Evolutionary conservation across 2,113 vertebrate species (phyloP), one percentile per base, ranked within the genome.

Genomic region (Tychaedon coryphoeus): DNA sequence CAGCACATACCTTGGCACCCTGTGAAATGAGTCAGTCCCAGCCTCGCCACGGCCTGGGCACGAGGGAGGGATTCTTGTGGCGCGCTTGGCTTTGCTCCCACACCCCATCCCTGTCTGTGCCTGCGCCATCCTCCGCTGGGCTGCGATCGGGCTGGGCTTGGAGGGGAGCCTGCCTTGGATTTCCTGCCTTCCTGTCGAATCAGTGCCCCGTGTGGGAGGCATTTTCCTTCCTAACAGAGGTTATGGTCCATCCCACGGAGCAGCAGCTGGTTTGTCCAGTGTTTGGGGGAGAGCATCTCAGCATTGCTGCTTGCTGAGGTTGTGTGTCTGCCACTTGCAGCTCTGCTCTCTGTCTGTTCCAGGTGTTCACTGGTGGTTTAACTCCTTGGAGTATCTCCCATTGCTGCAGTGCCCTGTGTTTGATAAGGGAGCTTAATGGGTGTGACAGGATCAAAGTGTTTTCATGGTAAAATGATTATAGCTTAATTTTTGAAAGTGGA

Each of bases 121-220:
- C 47, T 90, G 96, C 96, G 95, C 95, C 67, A 19, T 80, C 45
- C 84, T 85, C 88, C 5, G 8, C 86, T 40, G 73, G 81, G 94
- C 95, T 90, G 72, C 1, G 7, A 85, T 95, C 15, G 4, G 0
- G 2, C 72, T 75, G 92, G 78, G 48, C 75, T 66, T 93, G 96
- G 96, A 96, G 89, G 42, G 83, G 92, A 94, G 94, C 75, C 91
- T 78, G 90, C 88, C 83, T 96, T 97, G 97, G 96, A 94, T 95
- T 97, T 97, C 97, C 94, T 96, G 91, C 87, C 51, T 81, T 97
- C 97, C 97, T 96, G 94, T 92, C 22, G 38, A 94, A 96, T 93
- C 96, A 72, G 38, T 88, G 92, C 95, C 90, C 79, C 1, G 5
- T 36, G 88, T 95, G 88, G 92, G 87, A 97, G 93, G 94, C 94